Evolutionary conservation across 2,113 vertebrate species (phyloP).

Genomic region (Excalfactoria chinensis): DNA sequence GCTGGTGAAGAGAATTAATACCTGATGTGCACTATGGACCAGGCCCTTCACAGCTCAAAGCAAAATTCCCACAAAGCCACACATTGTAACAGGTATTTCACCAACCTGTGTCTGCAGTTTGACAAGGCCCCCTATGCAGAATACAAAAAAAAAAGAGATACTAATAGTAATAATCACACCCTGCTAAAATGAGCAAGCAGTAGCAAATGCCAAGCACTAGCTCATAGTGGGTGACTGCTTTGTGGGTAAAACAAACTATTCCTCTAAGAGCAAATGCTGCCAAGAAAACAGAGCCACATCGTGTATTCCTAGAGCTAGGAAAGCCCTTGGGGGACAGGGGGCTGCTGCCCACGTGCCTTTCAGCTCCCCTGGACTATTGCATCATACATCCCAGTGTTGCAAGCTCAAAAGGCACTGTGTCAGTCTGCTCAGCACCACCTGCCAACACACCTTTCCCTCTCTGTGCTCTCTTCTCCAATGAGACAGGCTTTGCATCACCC

Average conservation of each 20-base stretch:
- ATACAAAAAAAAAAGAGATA: not conserved
- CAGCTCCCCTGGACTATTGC: not conserved
- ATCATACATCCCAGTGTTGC: not conserved
- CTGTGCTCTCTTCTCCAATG: not conserved
- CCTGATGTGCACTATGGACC: not conserved
- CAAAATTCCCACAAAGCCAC: not conserved
- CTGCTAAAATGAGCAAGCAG: not conserved
- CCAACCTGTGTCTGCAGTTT: not conserved
- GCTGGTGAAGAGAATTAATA: not conserved
- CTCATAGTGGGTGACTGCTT: not conserved
- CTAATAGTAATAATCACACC: not conserved
- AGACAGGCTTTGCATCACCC: not conserved
- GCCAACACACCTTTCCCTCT: not conserved
- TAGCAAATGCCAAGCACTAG: not conserved
- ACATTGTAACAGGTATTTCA: fast-evolving
- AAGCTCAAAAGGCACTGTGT: fast-evolving
- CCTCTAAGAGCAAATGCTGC: not conserved
- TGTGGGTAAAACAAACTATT: not conserved
- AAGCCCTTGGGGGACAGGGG: not conserved
- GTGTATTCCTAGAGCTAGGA: not conserved
- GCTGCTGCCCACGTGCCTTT: not conserved
- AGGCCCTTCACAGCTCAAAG: fast-evolving
- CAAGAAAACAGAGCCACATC: not conserved
- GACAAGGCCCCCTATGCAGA: not conserved
- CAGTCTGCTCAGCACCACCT: not conserved